Conservation (phyloP, 2,113 vertebrate genomes). For the Bubo bubo region DNA sequence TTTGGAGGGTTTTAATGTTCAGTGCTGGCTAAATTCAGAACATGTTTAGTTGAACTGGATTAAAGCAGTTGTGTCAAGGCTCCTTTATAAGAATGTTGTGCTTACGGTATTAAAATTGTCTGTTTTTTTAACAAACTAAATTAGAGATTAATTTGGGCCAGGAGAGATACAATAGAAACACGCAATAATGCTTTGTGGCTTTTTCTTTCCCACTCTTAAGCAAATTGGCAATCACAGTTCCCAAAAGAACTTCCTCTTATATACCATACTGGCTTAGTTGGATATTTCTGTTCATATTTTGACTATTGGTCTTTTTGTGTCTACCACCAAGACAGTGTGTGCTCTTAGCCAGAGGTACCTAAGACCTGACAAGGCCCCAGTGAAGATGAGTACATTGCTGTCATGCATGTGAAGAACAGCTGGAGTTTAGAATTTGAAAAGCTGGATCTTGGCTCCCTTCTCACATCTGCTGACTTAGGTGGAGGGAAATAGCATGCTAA, state of each 20-base stretch:
- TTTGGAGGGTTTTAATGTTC: conserved; percentile 42
- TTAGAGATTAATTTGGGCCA: neutral
- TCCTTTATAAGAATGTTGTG: neutral
- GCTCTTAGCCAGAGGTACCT: neutral
- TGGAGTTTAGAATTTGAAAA: conserved; percentile 6
- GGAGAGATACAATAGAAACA: neutral
- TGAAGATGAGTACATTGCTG: neutral
- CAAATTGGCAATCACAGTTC: neutral
- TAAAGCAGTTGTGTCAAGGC: conserved; percentile 20
- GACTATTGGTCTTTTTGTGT: neutral
- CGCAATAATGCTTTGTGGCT: neutral
- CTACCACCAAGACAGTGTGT: neutral
- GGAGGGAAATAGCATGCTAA: neutral
- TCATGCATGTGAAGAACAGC: neutral
- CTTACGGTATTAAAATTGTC: neutral
- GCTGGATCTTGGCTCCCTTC: neutral
- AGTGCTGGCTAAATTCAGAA: neutral
- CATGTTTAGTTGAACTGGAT: conserved; percentile 22
- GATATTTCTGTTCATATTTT: neutral
- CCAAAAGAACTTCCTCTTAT: neutral
- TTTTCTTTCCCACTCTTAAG: neutral
- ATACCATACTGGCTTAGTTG: neutral
- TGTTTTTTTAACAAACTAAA: neutral
- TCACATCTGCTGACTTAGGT: neutral
- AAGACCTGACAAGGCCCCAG: neutral